Base-by-base conservation (phyloP, 2,113 vertebrate genomes). In the Chamaea fasciata region DNA sequence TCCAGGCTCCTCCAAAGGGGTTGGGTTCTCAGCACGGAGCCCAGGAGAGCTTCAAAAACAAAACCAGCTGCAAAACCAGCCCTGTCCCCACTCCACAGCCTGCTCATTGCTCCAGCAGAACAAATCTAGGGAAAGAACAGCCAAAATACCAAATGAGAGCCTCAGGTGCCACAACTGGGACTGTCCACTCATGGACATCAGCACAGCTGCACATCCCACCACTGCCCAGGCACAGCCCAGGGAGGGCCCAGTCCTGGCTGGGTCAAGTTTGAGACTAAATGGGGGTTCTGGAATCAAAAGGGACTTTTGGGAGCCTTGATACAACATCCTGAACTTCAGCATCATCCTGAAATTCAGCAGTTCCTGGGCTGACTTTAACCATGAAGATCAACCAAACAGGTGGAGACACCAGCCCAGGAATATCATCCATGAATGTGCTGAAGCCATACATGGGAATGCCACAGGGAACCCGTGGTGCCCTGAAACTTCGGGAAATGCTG, bases 131-230 rank as follows among this genome's bases (percentile, higher is more conserved):
- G 13, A 19, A 67, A 47, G 15, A 69, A 30, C 0, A 26, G 31
- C n/a, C 56, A 35, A 57, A 79, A 83, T 3, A 20, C 7, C 24
- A 35, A 11, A 18, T 0, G 0, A 39, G 44, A 81, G 28, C 33
- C 57, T 11, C 59, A 44, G 42, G 23, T 70, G 13, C 33, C 7
- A 3, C 47, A 37, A 1, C 0, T 55, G 42, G 59, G 13, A 5
- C 50, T 1, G 1, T 18, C 23, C 4, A 3, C 59, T 22, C 7
- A 0, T 1, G 46, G 42, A 37, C 11, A 26, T 13, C 44, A 80
- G 63, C 31, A 41, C 12, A 13, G 56, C 63, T 39, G 62, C 55
- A 27, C 8, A 0, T 46, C 31, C 49, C 62, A 55, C 1, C 26
- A 18, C 9, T 9, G 76, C 60, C 26, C 65, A 33, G 33, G 69